Conservation (phyloP, 2,113 vertebrate genomes). For the Sinocyclocheilus maitianheensis region DNA sequence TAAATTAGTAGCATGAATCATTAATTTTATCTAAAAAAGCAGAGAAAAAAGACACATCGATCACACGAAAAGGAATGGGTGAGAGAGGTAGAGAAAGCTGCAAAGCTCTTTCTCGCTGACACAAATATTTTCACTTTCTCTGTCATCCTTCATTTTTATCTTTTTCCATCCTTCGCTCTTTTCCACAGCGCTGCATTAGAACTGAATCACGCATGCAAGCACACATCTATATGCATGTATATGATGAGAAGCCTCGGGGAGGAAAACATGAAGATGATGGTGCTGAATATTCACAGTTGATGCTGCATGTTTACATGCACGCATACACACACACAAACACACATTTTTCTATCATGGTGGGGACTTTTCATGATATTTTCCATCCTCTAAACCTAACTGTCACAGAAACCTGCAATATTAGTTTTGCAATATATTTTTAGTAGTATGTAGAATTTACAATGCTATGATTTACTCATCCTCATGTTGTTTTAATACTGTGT, state of each 20-base stretch:
- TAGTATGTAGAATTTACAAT: neutral
- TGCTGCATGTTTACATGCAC: neutral
- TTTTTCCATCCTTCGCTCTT: neutral
- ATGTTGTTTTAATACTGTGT: neutral
- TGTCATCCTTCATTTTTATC: constrained; percentile 36
- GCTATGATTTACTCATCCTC: neutral
- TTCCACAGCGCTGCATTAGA: neutral
- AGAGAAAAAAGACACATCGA: constrained; percentile 13
- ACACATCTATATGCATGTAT: constrained; percentile 12
- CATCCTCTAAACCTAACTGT: neutral
- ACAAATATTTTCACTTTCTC: constrained; percentile 34
- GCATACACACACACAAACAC: neutral
- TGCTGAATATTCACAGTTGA: neutral
- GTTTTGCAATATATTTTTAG: neutral
- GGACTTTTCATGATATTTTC: neutral
- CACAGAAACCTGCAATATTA: neutral
- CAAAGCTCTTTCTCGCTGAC: constrained; percentile 33
- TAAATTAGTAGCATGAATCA: constrained; percentile 44
- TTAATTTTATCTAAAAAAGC: constrained; percentile 34
- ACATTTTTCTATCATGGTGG: neutral
- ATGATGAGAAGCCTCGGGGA: neutral
- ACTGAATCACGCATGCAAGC: neutral
- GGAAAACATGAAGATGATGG: neutral
- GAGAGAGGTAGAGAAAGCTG: neutral
- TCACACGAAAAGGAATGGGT: neutral